Percentiles rank a stretch among this genome's conserved stretches.
phyloP scores from a whole-genome alignment of 2,888 invertebrate species.

The Ochlodes sylvanus region DNA sequence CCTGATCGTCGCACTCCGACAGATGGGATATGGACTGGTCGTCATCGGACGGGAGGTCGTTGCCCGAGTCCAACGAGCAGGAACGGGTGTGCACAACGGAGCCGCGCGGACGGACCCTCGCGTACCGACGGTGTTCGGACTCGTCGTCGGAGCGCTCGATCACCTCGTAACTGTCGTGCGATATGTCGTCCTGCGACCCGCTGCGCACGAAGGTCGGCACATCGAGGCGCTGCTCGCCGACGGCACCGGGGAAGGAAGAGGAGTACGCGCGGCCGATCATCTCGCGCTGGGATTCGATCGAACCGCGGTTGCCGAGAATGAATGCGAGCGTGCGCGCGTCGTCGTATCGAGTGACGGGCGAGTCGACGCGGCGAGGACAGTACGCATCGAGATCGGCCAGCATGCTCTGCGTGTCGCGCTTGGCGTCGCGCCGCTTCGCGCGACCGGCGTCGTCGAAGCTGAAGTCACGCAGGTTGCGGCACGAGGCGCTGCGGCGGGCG shows the following conservation, averaged over 20 bases:
- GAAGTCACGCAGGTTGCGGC: constrained; percentile 92
- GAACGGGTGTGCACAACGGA: constrained; percentile 85
- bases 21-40: constrained; percentile 85
- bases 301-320: constrained; percentile 64
- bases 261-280: constrained; percentile 91
- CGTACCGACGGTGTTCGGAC: constrained; percentile 65
- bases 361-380: constrained; percentile 84
- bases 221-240: constrained; percentile 88
- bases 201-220: constrained; percentile 86
- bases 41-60: constrained; percentile 90
- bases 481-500: constrained; percentile 93
- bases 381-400: constrained; percentile 67
- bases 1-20: constrained; percentile 82
- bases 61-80: constrained; percentile 91
- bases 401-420: constrained; percentile 68
- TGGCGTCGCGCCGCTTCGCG: constrained; percentile 81
- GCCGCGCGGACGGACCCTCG: constrained; percentile 60
- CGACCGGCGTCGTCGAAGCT: constrained; percentile 89
- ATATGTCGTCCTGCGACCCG: constrained; percentile 92
- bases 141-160: constrained; percentile 91
- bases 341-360: constrained; percentile 90
- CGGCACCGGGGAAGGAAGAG: constrained; percentile 94
- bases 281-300: constrained; percentile 89
- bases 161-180: constrained; percentile 95
- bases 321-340: constrained; percentile 81